phyloP scores from a whole-genome alignment of 2,888 invertebrate species.

The Drosophila histrio region DNA sequence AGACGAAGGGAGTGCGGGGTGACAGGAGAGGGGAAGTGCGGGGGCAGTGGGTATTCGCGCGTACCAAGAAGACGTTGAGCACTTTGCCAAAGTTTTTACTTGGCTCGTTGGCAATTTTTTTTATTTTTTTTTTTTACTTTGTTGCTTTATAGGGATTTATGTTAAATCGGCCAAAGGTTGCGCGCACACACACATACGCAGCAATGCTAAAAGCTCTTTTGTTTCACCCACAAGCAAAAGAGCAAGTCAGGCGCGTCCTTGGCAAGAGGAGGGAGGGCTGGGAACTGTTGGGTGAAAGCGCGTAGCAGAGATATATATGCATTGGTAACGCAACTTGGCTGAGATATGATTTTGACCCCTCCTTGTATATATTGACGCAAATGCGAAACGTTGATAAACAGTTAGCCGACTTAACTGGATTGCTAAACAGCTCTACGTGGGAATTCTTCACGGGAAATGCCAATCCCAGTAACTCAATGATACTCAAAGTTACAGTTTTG shows the following conservation, averaged over 20 bases:
- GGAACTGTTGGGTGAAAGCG: background rate
- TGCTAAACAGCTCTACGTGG: conserved; percentile 21
- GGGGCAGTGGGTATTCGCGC: background rate
- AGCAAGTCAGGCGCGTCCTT: conserved; percentile 8
- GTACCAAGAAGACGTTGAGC: conserved; percentile 59
- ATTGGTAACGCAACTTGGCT: conserved; percentile 34
- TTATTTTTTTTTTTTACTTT: too few relatives aligned
- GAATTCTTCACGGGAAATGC: background rate
- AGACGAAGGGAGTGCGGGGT: background rate
- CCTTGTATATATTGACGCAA: conserved; percentile 49
- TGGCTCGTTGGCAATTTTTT: conserved; percentile 78
- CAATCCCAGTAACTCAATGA: background rate
- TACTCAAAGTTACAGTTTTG: background rate
- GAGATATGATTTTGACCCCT: conserved; percentile 45
- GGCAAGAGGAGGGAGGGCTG: background rate
- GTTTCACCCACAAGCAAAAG: conserved; percentile 39
- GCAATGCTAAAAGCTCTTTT: conserved; percentile 67
- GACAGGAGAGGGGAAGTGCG: background rate
- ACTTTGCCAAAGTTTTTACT: conserved; percentile 76
- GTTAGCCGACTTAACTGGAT: conserved; percentile 58
- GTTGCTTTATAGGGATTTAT: conserved; percentile 78
- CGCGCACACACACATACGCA: conserved; percentile 37
- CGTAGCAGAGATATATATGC: conserved; percentile 6
- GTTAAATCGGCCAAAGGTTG: conserved; percentile 79
- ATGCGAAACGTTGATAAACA: conserved; percentile 64